These are phyloP conservation scores for Neodon shergylaensis DNA, from an alignment of 2,113 vertebrate species.

Conservation along the genomic window DNA sequence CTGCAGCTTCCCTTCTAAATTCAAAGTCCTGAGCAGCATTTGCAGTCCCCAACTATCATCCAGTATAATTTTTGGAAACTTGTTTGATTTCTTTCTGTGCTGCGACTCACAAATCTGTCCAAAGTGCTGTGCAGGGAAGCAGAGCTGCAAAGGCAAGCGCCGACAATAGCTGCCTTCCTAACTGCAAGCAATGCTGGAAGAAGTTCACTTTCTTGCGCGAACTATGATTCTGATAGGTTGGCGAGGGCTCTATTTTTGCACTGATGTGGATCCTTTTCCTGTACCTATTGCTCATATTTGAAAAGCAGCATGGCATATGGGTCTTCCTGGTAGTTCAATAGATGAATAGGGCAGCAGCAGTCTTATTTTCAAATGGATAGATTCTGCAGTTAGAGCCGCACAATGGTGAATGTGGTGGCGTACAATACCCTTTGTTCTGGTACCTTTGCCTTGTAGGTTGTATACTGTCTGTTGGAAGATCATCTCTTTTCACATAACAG, in stretches of 20 bases:
- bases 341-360: neutral
- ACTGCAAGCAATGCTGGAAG: neutral
- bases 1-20: neutral
- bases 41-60: neutral
- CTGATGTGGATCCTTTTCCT: neutral
- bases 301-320: neutral
- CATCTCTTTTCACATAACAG: neutral
- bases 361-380: slow-evolving; percentile 22
- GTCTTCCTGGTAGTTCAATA: neutral
- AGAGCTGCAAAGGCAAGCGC: neutral
- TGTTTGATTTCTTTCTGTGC: neutral
- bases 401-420: neutral
- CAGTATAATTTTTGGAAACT: neutral
- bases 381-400: neutral
- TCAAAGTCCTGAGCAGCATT: neutral
- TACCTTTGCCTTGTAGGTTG: neutral
- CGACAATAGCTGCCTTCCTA: neutral
- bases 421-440: neutral
- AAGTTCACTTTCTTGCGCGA: neutral
- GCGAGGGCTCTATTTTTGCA: neutral
- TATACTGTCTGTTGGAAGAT: neutral
- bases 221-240: neutral
- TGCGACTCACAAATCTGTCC: neutral
- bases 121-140: neutral
- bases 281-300: neutral